Percentiles rank a stretch among this genome's conserved stretches.
These are phyloP conservation scores for Rhingia campestris DNA, from an alignment of 2,888 invertebrate genomes.

Conservation along the genomic window DNA sequence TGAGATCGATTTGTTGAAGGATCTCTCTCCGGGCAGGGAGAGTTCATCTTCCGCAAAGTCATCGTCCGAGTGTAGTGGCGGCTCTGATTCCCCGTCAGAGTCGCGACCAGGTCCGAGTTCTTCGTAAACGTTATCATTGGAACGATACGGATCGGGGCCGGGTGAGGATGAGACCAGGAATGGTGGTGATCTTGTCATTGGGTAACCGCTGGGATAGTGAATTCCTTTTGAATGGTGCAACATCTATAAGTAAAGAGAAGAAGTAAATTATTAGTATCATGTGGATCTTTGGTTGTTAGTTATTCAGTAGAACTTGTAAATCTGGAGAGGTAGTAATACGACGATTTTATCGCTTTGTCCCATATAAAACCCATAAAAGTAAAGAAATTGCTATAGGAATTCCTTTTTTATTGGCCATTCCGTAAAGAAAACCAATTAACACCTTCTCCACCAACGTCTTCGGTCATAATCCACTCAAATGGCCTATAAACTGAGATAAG, in stretches of 20 bases:
- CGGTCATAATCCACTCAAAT: slow-evolving; percentile 13
- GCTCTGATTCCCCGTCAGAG: slow-evolving; percentile 86
- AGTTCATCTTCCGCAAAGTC: slow-evolving; percentile 94
- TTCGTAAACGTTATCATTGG: slow-evolving; percentile 91
- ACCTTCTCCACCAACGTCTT: slow-evolving; percentile 4
- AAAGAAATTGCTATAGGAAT: background rate
- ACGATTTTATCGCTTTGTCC: too few relatives aligned
- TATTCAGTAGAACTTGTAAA: background rate
- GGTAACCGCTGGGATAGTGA: slow-evolving; percentile 86
- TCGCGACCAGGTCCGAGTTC: slow-evolving; percentile 87
- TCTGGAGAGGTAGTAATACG: too few relatives aligned
- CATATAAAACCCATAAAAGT: background rate
- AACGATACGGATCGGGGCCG: slow-evolving; percentile 86
- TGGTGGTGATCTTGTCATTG: slow-evolving; percentile 85
- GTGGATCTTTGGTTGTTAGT: background rate
- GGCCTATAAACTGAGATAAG: slow-evolving; percentile 19
- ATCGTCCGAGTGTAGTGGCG: slow-evolving; percentile 89
- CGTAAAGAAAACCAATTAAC: slow-evolving; percentile 18
- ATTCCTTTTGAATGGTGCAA: slow-evolving; percentile 85
- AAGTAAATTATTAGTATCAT: slow-evolving; percentile 20
- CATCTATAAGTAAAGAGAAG: slow-evolving; percentile 85
- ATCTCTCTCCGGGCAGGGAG: slow-evolving; percentile 84
- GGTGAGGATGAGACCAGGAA: slow-evolving; percentile 89
- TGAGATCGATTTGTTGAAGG: slow-evolving; percentile 79
- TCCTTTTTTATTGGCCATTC: background rate